Evolutionary conservation across 1,140 invertebrate species (phyloP).

Genomic region (Lysiphlebus fabarum): DNA sequence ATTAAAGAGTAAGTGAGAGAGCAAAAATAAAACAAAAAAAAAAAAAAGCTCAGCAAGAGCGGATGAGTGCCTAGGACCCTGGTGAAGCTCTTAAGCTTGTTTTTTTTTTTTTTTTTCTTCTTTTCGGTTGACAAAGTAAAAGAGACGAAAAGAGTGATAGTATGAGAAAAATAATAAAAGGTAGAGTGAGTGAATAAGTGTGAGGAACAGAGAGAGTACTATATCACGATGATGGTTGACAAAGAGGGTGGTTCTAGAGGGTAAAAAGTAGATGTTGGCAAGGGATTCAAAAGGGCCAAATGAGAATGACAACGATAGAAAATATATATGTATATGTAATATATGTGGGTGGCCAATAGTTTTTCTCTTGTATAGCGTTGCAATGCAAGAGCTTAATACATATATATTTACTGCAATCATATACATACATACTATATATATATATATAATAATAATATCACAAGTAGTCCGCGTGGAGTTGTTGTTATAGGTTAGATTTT

Average conservation of each 20-base stretch:
- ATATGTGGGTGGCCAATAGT: slow-evolving; percentile 55
- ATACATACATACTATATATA: too few species aligned
- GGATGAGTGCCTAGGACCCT: slow-evolving; percentile 38
- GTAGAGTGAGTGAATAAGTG: not conserved
- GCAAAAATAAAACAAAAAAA: slow-evolving; percentile 8
- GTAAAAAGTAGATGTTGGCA: not conserved
- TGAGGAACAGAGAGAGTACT: too few species aligned
- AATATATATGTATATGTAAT: too few species aligned
- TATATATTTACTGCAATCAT: too few species aligned
- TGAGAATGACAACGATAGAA: too few species aligned
- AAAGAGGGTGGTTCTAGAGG: not conserved
- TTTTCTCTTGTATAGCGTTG: slow-evolving; percentile 34
- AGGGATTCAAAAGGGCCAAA: slow-evolving; percentile 14
- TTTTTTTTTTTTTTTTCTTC: too few species aligned
- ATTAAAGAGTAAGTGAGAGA: slow-evolving; percentile 4
- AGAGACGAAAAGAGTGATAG: not conserved
- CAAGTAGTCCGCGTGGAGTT: slow-evolving; percentile 41
- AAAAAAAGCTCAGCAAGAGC: slow-evolving; percentile 39
- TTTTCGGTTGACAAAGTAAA: slow-evolving; percentile 16
- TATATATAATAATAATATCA: too few species aligned
- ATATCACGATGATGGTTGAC: too few species aligned
- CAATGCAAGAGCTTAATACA: slow-evolving; percentile 12
- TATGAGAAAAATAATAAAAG: too few species aligned
- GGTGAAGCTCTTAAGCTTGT: slow-evolving; percentile 25
- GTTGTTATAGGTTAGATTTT: slow-evolving; percentile 20